Evolutionary conservation across 2,113 vertebrate species (phyloP), one percentile per base, ranked within the genome.

Genomic region (Onychostruthus taczanowskii): DNA sequence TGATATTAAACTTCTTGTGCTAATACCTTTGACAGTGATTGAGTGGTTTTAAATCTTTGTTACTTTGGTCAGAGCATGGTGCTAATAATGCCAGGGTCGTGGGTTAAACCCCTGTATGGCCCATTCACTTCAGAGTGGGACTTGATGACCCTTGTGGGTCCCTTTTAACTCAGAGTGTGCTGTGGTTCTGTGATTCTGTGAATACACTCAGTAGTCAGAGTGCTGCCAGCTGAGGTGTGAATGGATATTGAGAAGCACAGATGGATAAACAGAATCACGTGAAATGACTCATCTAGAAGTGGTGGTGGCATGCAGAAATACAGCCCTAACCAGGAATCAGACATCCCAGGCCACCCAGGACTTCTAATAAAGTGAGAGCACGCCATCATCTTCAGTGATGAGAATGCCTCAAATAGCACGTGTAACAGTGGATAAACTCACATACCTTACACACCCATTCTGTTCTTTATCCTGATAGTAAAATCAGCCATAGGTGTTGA

Each of bases 1-100:
- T 39, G 37, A 12, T 39, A 46, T 67, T 46, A 74, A 67, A 46
- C 5, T 59, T 67, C 19, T 59, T 44, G 24, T 39, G 15, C 7
- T 52, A 24, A 24, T 28, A 66, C 28, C 10, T 89, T 46, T 67
- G 59, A 16, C 16, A 39, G 7, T 17, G 69, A 46, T 5, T 53
- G 47, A 33, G 39, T 28, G 63, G 39, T 13, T 53, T 28, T 23
- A 30, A 53, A 69, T 78, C 39, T 20, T 33, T 0, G 0, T 78
- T 46, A 24, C 28, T 53, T 53, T 53, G 39, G 12, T 69, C 28
- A 62, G 19, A 62, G 28, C n/a, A 20, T 9, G 39, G 10, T 62
- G 64, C 16, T 46, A 28, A 30, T 53, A 39, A 28, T 0, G 0
- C 12, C 28, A 30, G 7, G 28, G 39, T 33, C 0, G 0, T 7